Percentiles rank a stretch among this genome's conserved stretches.
These are phyloP conservation scores for Pseudomyrmex cubaensis DNA, from an alignment of 1,140 invertebrate species.

Conservation along the genomic window DNA sequence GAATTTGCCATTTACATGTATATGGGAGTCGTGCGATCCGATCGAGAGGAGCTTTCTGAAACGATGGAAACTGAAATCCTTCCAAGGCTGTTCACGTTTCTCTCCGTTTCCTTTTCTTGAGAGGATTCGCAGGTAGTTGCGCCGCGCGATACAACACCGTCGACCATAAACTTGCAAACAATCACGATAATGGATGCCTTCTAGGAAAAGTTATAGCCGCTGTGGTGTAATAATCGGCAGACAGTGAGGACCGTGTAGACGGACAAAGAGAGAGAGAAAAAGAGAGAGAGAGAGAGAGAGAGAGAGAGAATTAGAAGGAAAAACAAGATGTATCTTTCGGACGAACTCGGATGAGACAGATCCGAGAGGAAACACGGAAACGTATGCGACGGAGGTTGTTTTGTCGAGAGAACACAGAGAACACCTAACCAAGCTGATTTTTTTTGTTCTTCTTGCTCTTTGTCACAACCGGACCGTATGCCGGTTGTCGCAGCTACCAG, in stretches of 20 bases:
- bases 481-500: slow-evolving; percentile 6
- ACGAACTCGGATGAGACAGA: slow-evolving; percentile 23
- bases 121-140: slow-evolving; percentile 62
- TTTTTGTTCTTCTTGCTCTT: slow-evolving; percentile 11
- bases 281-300: slow-evolving; percentile 7
- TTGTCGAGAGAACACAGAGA: slow-evolving; percentile 30
- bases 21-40: neutral
- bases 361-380: slow-evolving; percentile 34
- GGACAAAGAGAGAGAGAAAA: slow-evolving; percentile 15
- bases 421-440: slow-evolving; percentile 1
- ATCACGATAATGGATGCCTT: slow-evolving; percentile 80
- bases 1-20: neutral
- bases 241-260: slow-evolving; percentile 31
- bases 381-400: slow-evolving; percentile 34
- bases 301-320: too few species aligned
- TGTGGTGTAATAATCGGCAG: slow-evolving; percentile 76
- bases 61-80: slow-evolving; percentile 49
- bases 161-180: slow-evolving; percentile 77
- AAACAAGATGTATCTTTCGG: slow-evolving; percentile 36
- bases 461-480: slow-evolving; percentile 9
- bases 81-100: slow-evolving; percentile 43
- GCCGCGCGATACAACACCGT: slow-evolving; percentile 58
- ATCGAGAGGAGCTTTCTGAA: slow-evolving; percentile 29
- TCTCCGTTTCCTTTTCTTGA: slow-evolving; percentile 53
- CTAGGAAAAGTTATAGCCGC: slow-evolving; percentile 77